Evolutionary conservation across 1,140 invertebrate genomes (phyloP).

Genomic region (Zaprionus africanus): DNA sequence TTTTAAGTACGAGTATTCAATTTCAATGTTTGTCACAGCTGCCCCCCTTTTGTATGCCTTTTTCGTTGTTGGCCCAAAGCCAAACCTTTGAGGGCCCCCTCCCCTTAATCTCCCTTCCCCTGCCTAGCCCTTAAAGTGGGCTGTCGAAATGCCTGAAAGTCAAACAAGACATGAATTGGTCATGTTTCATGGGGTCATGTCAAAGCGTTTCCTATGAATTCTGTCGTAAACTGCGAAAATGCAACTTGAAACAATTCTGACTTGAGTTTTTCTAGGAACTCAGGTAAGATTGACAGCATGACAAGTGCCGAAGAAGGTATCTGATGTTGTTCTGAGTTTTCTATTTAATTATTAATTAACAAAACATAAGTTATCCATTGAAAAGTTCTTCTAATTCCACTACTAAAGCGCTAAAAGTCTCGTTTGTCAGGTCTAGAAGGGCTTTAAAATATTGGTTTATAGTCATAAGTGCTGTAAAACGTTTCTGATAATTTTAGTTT

Average conservation of each 20-base stretch:
- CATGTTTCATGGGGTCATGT: slow-evolving; percentile 36
- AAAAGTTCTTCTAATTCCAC: too few species aligned
- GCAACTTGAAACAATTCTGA: neutral
- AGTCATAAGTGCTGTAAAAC: too few species aligned
- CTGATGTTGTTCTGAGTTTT: neutral
- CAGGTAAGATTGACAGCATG: neutral
- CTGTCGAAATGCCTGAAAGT: slow-evolving; percentile 47
- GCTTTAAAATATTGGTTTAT: too few species aligned
- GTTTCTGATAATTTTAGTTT: too few species aligned
- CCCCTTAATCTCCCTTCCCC: neutral
- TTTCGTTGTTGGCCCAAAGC: slow-evolving; percentile 57
- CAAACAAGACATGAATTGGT: slow-evolving; percentile 55
- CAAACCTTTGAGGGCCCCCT: slow-evolving; percentile 36
- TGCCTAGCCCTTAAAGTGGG: slow-evolving; percentile 8
- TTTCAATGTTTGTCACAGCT: slow-evolving; percentile 43
- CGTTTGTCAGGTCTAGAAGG: too few species aligned
- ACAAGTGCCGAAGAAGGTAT: neutral
- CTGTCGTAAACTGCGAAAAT: neutral
- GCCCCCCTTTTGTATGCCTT: slow-evolving; percentile 21
- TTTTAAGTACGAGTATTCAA: slow-evolving; percentile 67
- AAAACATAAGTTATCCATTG: neutral
- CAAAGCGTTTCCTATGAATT: neutral
- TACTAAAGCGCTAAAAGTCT: too few species aligned
- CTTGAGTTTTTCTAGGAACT: slow-evolving; percentile 21
- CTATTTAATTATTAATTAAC: neutral